Evolutionary conservation across 2,113 vertebrate species (phyloP), one percentile per base, ranked within the genome.

Genomic region (Catharus bicknelli): DNA sequence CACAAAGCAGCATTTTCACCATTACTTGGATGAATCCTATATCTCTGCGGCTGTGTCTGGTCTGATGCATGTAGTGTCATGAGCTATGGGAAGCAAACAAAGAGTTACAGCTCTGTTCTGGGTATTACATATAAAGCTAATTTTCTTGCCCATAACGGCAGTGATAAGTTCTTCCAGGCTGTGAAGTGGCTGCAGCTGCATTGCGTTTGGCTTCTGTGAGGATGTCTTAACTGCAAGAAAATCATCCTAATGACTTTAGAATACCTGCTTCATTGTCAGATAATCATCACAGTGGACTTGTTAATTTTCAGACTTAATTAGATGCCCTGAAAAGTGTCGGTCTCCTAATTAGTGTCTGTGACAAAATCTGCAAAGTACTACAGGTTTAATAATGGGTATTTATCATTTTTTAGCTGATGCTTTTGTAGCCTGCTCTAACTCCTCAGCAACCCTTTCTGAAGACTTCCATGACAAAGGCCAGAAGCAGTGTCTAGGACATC

Each of bases 141-240:
- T 45, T 88, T 32, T 62, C 13, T 29, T 5, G 1, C 10, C 48
- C 30, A 0, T 26, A 25, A 14, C 74, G 75, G 16, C 32, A 61
- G 29, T 20, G 32, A 21, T 72, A 4, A 32, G 5, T 70, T 64
- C n/a, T 79, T 84, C 48, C 40, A 32, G 2, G 22, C 15, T 7
- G 0, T 36, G 9, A n/a, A 36, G 34, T 26, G 42, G 2, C 38
- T 43, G 8, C 2, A 0, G 15, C 61, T 62, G 43, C 10, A 15
- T 43, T 81, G 21, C 4, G 2, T 0, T 0, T 1, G 1, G 1
- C 0, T 69, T 92, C 58, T 68, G 0, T 13, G 16, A 64, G 22
- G 55, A 58, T 80, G 22, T 34, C 25, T 75, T 48, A n/a, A 42
- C 32, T 51, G 34, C 32, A 22, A 66, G 8, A 36, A 43, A 84